Evolutionary conservation across 2,797 vertebrate species (phyloP).

Genomic region (Mus spretus): DNA sequence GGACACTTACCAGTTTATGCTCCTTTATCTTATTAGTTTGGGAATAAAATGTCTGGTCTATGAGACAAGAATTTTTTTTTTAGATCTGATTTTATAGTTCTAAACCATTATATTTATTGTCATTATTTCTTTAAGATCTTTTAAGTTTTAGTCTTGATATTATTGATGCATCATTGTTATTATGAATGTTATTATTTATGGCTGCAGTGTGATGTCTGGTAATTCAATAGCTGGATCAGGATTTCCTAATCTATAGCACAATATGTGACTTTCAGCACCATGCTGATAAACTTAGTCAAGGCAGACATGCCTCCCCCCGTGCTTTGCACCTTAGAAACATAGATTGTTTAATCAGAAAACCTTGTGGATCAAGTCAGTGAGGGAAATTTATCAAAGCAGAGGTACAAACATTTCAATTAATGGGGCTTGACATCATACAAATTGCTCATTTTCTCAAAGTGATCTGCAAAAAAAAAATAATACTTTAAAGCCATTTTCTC

Average conservation of each 20-base stretch:
- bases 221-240: slow-evolving; percentile 38
- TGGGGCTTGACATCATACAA: slow-evolving; percentile 84
- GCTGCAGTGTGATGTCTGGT: neutral
- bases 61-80: slow-evolving; percentile 23
- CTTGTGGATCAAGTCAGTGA: slow-evolving; percentile 81
- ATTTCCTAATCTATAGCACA: neutral
- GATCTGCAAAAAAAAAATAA: slow-evolving; percentile 77
- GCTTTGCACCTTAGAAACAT: slow-evolving; percentile 69
- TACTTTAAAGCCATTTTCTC: slow-evolving; percentile 84
- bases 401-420: slow-evolving; percentile 87
- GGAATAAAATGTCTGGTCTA: slow-evolving; percentile 62
- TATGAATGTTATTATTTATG: slow-evolving; percentile 66
- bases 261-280: slow-evolving; percentile 34
- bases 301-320: slow-evolving; percentile 42
- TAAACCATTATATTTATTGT: slow-evolving; percentile 59
- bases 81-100: slow-evolving; percentile 69
- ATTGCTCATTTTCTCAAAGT: slow-evolving; percentile 87
- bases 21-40: slow-evolving; percentile 68
- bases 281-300: slow-evolving; percentile 52
- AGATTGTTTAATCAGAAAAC: slow-evolving; percentile 75
- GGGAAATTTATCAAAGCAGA: slow-evolving; percentile 82
- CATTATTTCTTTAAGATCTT: slow-evolving; percentile 63
- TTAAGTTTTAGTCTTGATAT: slow-evolving; percentile 45
- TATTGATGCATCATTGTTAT: slow-evolving; percentile 51
- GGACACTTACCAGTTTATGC: slow-evolving; percentile 36